Evolutionary conservation across 2,888 invertebrate genomes (phyloP), one percentile per base, ranked within the genome.

Genomic region (Alentia gelatinosa): DNA sequence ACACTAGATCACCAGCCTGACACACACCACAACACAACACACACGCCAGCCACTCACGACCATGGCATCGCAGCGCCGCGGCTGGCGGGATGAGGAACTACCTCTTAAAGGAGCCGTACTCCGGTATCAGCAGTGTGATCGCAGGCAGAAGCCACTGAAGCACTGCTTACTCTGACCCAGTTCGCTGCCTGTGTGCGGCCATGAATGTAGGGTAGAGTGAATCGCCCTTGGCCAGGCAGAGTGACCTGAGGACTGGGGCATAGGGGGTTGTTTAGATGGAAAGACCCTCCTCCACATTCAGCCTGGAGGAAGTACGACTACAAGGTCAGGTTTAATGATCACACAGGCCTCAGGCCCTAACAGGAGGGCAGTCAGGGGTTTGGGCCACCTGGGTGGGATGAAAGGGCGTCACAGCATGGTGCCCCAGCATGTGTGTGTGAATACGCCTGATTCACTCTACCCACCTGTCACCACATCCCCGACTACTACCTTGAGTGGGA

Each of bases 1-100:
- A 86, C 86, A 86, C 86, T 86, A 86, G 30, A 86, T 86, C 86
- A 86, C n/a, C 39, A 39, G 37, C 26, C 39, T 4, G 83, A 83
- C 83, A 83, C 23, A 7, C 83, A 83, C 83, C 37, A 79, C 35
- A 79, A 12, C 79, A 79, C 7, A 68, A 23, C n/a, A 35, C 30
- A 19, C 19, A 19, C 26, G 68, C 68, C 83, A 83, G 40, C 83
- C 12, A 56, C 19, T n/a, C 33, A 35, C 50, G 50, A n/a, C n/a
- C n/a, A n/a, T n/a, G n/a, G 75, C 75, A 75, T 39, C 35, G 37
- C 79, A 79, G 79, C 79, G 79, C 79, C 79, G 39, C 79, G 37
- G 23, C 39, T 39, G 79, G 35, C 79, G 15, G 37, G 23, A 5
- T 1, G 30, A 47, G 33, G 47, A 86, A 42, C 19, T 30, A 0